Base-by-base conservation (phyloP, 2,113 vertebrate species). In the Bothrops jararaca region DNA sequence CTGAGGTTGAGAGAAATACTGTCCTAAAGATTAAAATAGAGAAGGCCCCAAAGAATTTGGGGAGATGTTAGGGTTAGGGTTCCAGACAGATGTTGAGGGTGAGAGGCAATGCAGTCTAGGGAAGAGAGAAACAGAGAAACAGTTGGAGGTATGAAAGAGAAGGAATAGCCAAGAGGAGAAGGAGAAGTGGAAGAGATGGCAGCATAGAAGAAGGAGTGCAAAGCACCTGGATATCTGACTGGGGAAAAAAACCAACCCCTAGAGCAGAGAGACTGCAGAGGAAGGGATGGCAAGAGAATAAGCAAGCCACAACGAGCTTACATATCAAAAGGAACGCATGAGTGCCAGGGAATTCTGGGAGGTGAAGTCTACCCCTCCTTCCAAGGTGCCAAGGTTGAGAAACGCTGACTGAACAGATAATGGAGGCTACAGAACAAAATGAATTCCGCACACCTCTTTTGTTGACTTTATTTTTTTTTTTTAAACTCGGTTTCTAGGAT, bases 401-500 rank as follows among this genome's bases (percentile, higher is more conserved):
- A n/a, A 50, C 48, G 48, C 48, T 50, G 48, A 15, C 12, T 15
- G 20, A 56, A 8, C n/a, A 80, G 34, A 3, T 39, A 8, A 20
- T 8, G n/a, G 13, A 80, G 6, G 2, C 69, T 8, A 20, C 15
- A 9, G n/a, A 8, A 80, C 8, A 13, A 80, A 80, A 80, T 20
- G 15, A 80, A 22, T 39, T 39, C 69, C 34, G 39, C 15, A 3
- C 1, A 4, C 15, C 89, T 60, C 26, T 50, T 50, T 22, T 20
- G 1, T 88, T 34, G 5, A 18, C 50, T n/a, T 64, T 90, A 60
- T 94, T 52, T 95, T 85, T 94, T 2, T 48, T 48, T 50, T 50
- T 48, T 48, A 0, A 18, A 52, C n/a, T 15, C 88, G 95, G 20
- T 96, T 91, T 91, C 15, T 94, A 98, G 98, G 97, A 22, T 95